Evolutionary conservation across 2,888 invertebrate species (phyloP), one percentile per base, ranked within the genome.

Genomic region (Dynastes tityus): DNA sequence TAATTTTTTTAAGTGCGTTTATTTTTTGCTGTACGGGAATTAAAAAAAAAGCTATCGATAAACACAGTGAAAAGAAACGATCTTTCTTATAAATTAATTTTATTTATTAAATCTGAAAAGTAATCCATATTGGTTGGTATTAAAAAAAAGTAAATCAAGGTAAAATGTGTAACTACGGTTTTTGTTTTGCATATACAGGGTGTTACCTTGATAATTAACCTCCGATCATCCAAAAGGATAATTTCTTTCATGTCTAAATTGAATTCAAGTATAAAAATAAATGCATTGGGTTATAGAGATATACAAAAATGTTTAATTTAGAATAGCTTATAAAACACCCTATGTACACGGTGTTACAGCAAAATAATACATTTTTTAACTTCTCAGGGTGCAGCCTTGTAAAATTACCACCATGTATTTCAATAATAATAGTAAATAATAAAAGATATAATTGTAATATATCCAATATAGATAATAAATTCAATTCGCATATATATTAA

Each of bases 401-500:
- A 65, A 13, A 40, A 65, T 65, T n/a, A 65, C 16, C 16, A 53
- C 16, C n/a, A 55, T 16, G 22, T 22, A 22, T 5, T 32, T 55
- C 40, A 67, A 45, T 67, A 67, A 68, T 51, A 51, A 27, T 49
- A 68, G 49, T 49, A 68, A 68, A 51, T 68, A 51, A 68, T 40
- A 40, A 74, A 29, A 45, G 58, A 27, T 45, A 49, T 71, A 55
- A 74, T 74, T 22, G 55, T 55, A 61, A 61, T 73, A 74, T 61
- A 61, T 63, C 61, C 45, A 74, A 40, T 74, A 61, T 74, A 74
- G 61, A 22, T 61, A 55, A 45, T 45, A 74, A 74, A 61, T 74
- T 74, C 61, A 74, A 74, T 74, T 74, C 73, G 61, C 73, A 74
- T 74, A 74, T 74, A 74, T 74, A 74, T 61, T 71, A 61, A 61